Percentiles rank a stretch among this genome's conserved stretches.
These are phyloP conservation scores for Falcaria lacertinaria DNA, from an alignment of 2,888 invertebrate species.

Conservation along the genomic window DNA sequence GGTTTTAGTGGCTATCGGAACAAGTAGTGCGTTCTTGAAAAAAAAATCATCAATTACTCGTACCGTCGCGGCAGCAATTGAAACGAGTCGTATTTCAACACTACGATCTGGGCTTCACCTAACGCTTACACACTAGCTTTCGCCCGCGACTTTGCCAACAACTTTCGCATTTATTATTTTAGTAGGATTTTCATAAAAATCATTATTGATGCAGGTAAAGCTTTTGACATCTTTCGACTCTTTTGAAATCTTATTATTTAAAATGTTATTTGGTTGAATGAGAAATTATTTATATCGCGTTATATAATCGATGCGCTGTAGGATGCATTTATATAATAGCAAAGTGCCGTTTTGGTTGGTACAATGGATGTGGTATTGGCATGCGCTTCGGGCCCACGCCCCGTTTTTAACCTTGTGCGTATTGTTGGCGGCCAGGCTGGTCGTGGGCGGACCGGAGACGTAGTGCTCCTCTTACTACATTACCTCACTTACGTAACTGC, in stretches of 20 bases:
- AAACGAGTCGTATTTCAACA: constrained; percentile 30
- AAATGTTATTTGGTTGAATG: no score
- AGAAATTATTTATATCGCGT: no score
- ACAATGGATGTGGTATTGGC: constrained; percentile 35
- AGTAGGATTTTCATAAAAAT: no score
- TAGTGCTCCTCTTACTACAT: constrained; percentile 40
- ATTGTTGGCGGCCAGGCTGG: constrained; percentile 55
- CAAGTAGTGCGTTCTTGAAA: no score
- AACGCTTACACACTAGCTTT: background rate
- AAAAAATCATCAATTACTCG: no score
- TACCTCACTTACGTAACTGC: constrained; percentile 49
- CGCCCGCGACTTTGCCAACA: background rate
- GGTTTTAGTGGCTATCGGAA: no score
- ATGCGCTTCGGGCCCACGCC: constrained; percentile 54
- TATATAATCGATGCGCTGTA: no score
- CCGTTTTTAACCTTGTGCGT: constrained; percentile 56
- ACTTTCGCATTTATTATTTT: no score
- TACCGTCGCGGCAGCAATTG: constrained; percentile 32
- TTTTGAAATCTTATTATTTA: no score
- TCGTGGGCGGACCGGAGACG: constrained; percentile 58
- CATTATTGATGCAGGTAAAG: no score
- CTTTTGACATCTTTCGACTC: no score
- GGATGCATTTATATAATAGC: constrained; percentile 1
- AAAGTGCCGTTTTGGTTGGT: background rate
- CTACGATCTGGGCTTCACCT: constrained; percentile 7